Evolutionary conservation across 2,797 vertebrate genomes (phyloP), one percentile per base, ranked within the genome.

Genomic region (Cynopterus sphinx): DNA sequence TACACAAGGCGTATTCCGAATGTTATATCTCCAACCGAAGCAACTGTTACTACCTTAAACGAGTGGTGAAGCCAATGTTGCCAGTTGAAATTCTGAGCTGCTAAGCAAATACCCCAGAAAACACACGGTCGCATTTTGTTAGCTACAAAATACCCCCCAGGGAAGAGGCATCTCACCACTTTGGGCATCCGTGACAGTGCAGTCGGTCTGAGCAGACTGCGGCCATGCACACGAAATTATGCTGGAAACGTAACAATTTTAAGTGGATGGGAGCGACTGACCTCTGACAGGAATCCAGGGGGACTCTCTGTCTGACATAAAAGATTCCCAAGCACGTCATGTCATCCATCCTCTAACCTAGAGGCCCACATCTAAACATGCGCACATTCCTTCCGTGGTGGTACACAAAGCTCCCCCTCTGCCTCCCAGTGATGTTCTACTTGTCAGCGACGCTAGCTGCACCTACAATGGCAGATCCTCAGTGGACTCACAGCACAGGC

Each of bases 1-100:
- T 49, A 91, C 92, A 96, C 96, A 97, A 97, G 95, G 90, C 88
- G 78, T 81, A 92, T 96, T 88, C 84, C 41, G 77, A 96, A 88
- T 83, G 95, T 75, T 93, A 9, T 81, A 79, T 91, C 90, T 90
- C 88, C 70, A 68, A 39, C 4, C 22, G 86, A 94, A 96, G 81
- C 73, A 65, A 53, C 49, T 92, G 92, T 96, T 77, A 92, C 92
- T 94, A 86, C 90, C 90, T 87, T 39, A 57, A 83, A 68, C 0
- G 6, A 70, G 53, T n/a, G 68, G 51, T 53, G 86, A 41, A 91
- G 67, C 75, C 87, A 46, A 75, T 24, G 51, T 10, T 92, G 65
- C 81, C 73, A 51, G 79, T 87, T 96, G 91, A 87, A 96, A 94
- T 89, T 90, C 87, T 95, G 87, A 93, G 36, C 63, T 93, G 33